phyloP scores from a whole-genome alignment of 2,797 vertebrate species.

The Champsocephalus esox region DNA sequence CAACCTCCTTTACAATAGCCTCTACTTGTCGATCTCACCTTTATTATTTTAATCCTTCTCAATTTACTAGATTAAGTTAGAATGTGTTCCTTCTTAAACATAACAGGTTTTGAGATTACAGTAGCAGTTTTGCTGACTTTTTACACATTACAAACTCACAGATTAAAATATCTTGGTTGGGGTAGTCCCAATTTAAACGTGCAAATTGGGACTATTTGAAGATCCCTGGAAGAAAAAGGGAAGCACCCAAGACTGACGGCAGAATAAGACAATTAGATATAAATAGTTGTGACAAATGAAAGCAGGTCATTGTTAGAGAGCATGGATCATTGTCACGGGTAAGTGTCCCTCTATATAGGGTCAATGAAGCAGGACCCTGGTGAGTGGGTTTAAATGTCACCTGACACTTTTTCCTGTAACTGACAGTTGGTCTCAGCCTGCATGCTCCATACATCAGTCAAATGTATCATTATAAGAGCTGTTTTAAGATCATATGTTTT shows the following conservation, averaged over 20 bases:
- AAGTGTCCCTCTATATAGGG: slow-evolving; percentile 22
- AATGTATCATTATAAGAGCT: neutral
- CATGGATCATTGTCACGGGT: slow-evolving; percentile 18
- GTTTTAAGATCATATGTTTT: neutral
- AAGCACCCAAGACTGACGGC: neutral
- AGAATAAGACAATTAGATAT: neutral
- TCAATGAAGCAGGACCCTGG: slow-evolving; percentile 32
- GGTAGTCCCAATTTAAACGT: neutral
- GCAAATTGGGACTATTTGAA: neutral
- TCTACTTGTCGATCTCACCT: neutral
- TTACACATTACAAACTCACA: neutral
- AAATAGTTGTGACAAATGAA: slow-evolving; percentile 12
- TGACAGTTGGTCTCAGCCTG: slow-evolving; percentile 12
- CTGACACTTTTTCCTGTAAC: slow-evolving; percentile 34
- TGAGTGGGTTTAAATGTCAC: slow-evolving; percentile 24
- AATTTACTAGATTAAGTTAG: no score
- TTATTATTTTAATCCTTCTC: no score
- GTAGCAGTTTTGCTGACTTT: neutral
- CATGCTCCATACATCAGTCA: neutral
- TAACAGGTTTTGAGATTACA: no score
- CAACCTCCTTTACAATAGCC: neutral
- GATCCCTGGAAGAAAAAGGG: neutral
- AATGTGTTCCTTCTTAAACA: no score
- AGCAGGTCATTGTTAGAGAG: slow-evolving; percentile 31
- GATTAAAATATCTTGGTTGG: neutral